A percentile compares a stretch with the other conserved stretches of the same genome.
These are phyloP conservation scores for Scaptomyza flava DNA, from an alignment of 2,888 invertebrate genomes.

Conservation along the genomic window DNA sequence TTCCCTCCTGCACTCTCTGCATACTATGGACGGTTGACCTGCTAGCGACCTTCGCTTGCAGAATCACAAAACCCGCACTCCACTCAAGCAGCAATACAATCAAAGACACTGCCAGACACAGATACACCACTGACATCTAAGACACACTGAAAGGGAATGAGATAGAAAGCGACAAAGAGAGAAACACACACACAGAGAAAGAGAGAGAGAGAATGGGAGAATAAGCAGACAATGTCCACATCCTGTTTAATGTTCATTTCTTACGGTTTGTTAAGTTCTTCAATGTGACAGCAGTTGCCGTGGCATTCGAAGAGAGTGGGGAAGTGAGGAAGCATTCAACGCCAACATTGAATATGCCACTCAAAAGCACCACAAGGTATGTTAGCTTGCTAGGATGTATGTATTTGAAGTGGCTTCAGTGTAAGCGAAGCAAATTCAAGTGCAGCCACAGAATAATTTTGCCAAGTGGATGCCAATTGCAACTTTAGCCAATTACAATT, in stretches of 20 bases:
- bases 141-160: neutral
- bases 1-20: neutral
- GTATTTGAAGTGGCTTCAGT: conserved; percentile 22
- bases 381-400: neutral
- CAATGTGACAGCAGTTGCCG: conserved; percentile 54
- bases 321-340: neutral
- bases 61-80: conserved; percentile 47
- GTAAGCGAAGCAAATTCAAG: conserved; percentile 1
- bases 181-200: neutral
- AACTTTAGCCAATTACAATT: conserved; percentile 5
- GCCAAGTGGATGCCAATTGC: conserved; percentile 5
- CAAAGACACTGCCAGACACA: conserved; percentile 43
- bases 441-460: conserved; percentile 4
- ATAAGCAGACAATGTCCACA: conserved; percentile 50
- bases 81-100: conserved; percentile 55
- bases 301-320: neutral
- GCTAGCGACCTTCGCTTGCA: conserved; percentile 59
- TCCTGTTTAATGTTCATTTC: conserved; percentile 71
- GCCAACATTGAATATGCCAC: conserved; percentile 10
- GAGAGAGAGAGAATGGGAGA: conserved; percentile 7
- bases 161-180: conserved; percentile 1
- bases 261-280: conserved; percentile 75
- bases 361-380: conserved; percentile 7
- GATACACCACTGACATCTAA: conserved; percentile 19
- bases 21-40: conserved; percentile 53